Percentiles rank a stretch among this genome's conserved stretches.
phyloP scores from a whole-genome alignment of 35 echinoderm and acorn worm genomes.

The Lytechinus pictus region DNA sequence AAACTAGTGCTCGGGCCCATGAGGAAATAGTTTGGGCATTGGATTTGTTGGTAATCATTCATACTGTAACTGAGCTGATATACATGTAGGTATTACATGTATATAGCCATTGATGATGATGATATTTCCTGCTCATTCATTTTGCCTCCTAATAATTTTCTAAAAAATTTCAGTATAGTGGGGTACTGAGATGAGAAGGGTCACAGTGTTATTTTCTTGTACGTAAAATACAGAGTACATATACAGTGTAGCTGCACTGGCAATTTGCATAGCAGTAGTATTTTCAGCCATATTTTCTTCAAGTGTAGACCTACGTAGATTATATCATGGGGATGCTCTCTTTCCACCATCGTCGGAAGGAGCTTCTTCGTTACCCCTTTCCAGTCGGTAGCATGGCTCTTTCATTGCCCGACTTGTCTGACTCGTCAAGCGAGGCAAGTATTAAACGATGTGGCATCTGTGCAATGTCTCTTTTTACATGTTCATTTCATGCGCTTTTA shows the following conservation, averaged over 20 bases:
- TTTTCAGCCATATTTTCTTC: no score
- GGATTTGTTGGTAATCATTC: background rate
- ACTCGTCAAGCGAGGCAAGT: slow-evolving; percentile 28
- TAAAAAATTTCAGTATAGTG: no score
- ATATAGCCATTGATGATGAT: background rate
- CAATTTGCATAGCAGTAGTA: background rate
- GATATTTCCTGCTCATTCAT: background rate
- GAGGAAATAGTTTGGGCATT: background rate
- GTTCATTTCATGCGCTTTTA: background rate
- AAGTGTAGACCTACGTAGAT: background rate
- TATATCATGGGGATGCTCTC: background rate
- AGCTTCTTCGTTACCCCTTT: background rate
- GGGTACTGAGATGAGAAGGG: no score
- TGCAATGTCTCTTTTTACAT: background rate
- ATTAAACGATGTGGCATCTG: background rate
- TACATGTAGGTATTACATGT: background rate
- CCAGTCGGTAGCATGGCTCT: background rate
- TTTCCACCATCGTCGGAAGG: background rate
- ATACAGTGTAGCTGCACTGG: background rate
- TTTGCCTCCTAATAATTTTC: background rate
- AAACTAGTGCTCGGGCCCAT: no score
- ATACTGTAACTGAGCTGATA: background rate
- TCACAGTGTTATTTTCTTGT: no score
- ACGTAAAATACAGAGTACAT: background rate
- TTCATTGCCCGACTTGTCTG: background rate